These are phyloP conservation scores for Stictonetta naevosa DNA, from an alignment of 2,113 vertebrate genomes.

Conservation along the genomic window DNA sequence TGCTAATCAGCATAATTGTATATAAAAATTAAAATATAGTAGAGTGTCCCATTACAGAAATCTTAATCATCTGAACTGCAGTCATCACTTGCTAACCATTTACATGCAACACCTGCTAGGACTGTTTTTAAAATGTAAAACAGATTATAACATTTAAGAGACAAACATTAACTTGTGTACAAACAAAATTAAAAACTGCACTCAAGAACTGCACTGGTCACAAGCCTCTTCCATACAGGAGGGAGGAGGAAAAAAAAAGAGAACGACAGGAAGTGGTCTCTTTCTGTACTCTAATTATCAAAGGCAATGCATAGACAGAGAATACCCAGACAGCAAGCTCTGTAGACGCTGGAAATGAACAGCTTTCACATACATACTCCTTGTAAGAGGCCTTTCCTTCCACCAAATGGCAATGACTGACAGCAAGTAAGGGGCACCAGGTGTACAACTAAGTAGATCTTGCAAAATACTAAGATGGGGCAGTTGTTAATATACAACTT, in stretches of 20 bases:
- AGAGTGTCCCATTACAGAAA: conserved; percentile 75
- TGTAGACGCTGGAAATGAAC: not conserved
- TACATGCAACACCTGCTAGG: conserved; percentile 80
- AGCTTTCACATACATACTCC: conserved; percentile 8
- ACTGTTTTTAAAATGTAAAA: conserved; percentile 57
- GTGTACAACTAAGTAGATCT: conserved; percentile 67
- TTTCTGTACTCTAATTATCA: conserved; percentile 6
- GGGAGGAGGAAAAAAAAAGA: not conserved
- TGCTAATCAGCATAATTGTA: conserved; percentile 78
- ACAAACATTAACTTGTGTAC: conserved; percentile 68
- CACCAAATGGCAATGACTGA: conserved; percentile 30
- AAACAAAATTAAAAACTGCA: conserved; percentile 66
- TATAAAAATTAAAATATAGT: conserved; percentile 77
- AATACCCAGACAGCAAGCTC: conserved; percentile 52
- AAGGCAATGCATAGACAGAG: conserved; percentile 62
- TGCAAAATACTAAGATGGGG: conserved; percentile 77
- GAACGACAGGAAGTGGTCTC: conserved; percentile 13
- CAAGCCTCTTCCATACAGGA: conserved; percentile 58
- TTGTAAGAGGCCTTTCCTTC: conserved; percentile 46
- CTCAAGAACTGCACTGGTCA: conserved; percentile 74
- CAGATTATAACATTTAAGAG: conserved; percentile 61
- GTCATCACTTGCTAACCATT: conserved; percentile 71
- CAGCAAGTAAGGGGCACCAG: conserved; percentile 67
- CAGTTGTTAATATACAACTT: conserved; percentile 74
- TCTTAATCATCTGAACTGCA: conserved; percentile 72